These are phyloP conservation scores for Stenotaenia linearis DNA, from an alignment of 2,888 invertebrate genomes.

Conservation along the genomic window DNA sequence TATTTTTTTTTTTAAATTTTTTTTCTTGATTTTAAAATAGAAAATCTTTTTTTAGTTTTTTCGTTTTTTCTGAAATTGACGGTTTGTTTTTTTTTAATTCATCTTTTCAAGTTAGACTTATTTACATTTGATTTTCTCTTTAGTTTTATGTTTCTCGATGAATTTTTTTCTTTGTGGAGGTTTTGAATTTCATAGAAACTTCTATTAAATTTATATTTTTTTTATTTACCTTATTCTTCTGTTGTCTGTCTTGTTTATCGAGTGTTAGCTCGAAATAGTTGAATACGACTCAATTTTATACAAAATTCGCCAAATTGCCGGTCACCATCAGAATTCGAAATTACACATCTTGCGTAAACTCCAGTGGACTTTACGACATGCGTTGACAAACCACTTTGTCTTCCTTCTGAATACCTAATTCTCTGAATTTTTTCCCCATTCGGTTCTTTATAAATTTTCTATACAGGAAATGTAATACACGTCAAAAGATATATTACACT, in stretches of 20 bases:
- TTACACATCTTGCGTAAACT: not conserved
- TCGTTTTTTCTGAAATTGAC: not conserved
- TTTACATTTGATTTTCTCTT: not conserved
- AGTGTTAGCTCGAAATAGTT: not conserved
- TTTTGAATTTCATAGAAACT: not conserved
- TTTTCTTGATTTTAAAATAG: not conserved
- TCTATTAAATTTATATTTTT: no score
- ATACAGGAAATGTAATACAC: not conserved
- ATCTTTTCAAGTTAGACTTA: not conserved
- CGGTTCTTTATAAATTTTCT: not conserved
- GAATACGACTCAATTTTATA: not conserved
- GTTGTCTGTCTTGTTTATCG: not conserved
- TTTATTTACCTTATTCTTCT: not conserved
- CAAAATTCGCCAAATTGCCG: not conserved
- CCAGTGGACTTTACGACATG: not conserved
- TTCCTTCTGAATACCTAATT: not conserved
- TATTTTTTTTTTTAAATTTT: not conserved
- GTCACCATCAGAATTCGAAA: not conserved
- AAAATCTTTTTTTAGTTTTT: not conserved
- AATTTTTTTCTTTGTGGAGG: not conserved
- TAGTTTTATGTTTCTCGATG: not conserved
- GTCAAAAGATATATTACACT: not conserved
- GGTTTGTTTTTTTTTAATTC: not conserved
- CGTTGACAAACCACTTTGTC: not conserved
- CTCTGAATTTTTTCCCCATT: not conserved